These are phyloP conservation scores for Festucalex cinctus DNA, from an alignment of 2,113 vertebrate species.

Conservation along the genomic window DNA sequence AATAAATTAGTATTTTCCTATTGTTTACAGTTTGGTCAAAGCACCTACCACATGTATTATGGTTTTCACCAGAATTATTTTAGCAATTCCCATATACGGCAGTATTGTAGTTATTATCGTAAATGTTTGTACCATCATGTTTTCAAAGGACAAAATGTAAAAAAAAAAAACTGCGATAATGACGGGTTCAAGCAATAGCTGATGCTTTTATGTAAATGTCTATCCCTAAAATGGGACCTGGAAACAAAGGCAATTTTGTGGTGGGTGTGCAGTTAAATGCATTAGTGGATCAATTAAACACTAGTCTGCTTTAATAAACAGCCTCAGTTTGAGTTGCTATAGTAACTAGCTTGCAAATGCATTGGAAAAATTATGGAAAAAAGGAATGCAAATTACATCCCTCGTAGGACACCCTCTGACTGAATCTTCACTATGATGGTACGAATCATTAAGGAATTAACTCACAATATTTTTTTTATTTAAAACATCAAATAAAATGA, in stretches of 20 bases:
- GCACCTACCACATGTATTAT: slow-evolving; percentile 54
- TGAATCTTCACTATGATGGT: slow-evolving; percentile 11
- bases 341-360: slow-evolving; percentile 81
- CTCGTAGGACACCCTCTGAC: slow-evolving; percentile 21
- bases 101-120: slow-evolving; percentile 87
- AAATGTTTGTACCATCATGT: slow-evolving; percentile 80
- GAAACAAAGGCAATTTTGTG: slow-evolving; percentile 94
- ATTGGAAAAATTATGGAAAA: slow-evolving; percentile 77
- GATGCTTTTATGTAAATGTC: slow-evolving; percentile 95
- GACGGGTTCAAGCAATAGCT: slow-evolving; percentile 86
- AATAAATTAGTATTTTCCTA: slow-evolving; percentile 53
- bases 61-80: slow-evolving; percentile 66
- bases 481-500: background rate
- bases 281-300: slow-evolving; percentile 99
- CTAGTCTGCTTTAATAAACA: slow-evolving; percentile 85
- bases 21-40: slow-evolving; percentile 46
- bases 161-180: slow-evolving; percentile 83
- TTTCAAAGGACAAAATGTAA: slow-evolving; percentile 83
- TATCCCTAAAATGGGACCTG: slow-evolving; percentile 91
- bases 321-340: slow-evolving; percentile 77
- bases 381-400: slow-evolving; percentile 52
- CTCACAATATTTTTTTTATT: background rate
- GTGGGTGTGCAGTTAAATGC: slow-evolving; percentile 88
- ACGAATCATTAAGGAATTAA: slow-evolving; percentile 8
- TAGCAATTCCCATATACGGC: slow-evolving; percentile 77